Base-by-base conservation (phyloP, 2,113 vertebrate genomes). In the Leptobrachium leishanense region DNA sequence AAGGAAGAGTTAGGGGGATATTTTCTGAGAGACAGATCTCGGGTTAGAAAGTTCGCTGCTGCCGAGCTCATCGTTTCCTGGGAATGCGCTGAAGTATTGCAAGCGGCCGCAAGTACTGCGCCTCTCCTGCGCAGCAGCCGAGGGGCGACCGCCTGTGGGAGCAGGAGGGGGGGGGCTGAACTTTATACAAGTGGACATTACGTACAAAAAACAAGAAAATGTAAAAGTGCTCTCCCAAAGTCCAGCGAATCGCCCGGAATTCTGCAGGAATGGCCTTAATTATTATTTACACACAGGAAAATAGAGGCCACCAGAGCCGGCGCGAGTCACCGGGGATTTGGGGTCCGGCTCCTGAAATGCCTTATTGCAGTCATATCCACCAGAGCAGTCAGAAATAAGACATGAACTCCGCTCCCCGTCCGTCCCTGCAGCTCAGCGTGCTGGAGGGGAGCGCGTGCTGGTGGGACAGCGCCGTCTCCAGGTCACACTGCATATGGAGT, bases 161-260 rank as follows among this genome's bases (percentile, higher is more conserved):
- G 6, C 75, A 43, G 46, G 11, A 40, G 53, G 55, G n/a, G 31
- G 59, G 13, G n/a, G 8, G 10, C 11, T 40, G 12, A 2, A 43
- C n/a, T 55, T 68, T 44, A 42, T 12, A 68, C n/a, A n/a, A n/a
- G n/a, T n/a, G n/a, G 57, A 68, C 41, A 53, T 50, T 50, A 55
- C 20, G n/a, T 68, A n/a, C 10, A 68, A 62, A 41, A 9, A 69
- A 69, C 3, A n/a, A n/a, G n/a, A n/a, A n/a, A n/a, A n/a, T n/a
- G 31, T 68, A 6, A 13, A 79, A 79, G 77, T 79, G 77, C 69
- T 66, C 66, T 68, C 13, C 42, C 13, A 55, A n/a, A 43, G 53
- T 79, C 65, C 77, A 66, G 57, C 43, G 53, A 9, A 42, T n/a
- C 15, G 6, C 43, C 40, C 67, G 39, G 75, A 53, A 39, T 43